Percentiles rank a stretch among this genome's conserved stretches.
Conservation (phyloP, 2,888 invertebrate species). For the Acrobasis suavella region DNA sequence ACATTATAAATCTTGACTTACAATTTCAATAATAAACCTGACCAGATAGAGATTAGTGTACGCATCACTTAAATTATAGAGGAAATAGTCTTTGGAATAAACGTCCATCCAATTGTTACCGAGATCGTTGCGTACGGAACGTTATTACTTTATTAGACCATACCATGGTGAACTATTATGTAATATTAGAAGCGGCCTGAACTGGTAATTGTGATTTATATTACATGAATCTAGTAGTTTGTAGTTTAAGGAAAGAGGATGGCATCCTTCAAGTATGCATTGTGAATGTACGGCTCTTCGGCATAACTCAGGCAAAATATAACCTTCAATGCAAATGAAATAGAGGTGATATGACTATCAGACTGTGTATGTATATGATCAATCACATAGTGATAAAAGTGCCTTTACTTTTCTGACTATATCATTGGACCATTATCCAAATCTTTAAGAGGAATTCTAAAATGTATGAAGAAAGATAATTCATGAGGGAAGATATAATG, state of each 20-base stretch:
- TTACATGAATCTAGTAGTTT: neutral
- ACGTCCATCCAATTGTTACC: slow-evolving; percentile 13
- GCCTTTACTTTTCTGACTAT: no score
- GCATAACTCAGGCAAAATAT: no score
- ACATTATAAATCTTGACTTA: neutral
- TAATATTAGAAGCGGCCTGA: slow-evolving; percentile 9
- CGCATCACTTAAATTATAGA: slow-evolving; percentile 13
- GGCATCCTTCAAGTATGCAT: no score
- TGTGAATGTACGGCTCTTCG: no score
- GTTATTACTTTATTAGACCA: slow-evolving; percentile 20
- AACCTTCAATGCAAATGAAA: no score
- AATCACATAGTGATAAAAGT: no score
- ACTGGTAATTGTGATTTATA: slow-evolving; percentile 8
- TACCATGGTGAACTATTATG: slow-evolving; percentile 8
- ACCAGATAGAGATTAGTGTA: slow-evolving; percentile 5
- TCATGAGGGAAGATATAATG: no score
- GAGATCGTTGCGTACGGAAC: slow-evolving; percentile 22
- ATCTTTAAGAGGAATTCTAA: no score
- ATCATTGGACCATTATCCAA: no score
- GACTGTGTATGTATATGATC: no score
- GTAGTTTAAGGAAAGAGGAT: neutral
- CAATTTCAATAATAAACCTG: neutral
- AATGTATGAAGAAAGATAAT: no score
- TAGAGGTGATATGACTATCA: no score
- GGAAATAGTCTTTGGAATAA: slow-evolving; percentile 18